Base-by-base conservation (phyloP, 1,140 invertebrate species). In the Drosophila bocki region DNA sequence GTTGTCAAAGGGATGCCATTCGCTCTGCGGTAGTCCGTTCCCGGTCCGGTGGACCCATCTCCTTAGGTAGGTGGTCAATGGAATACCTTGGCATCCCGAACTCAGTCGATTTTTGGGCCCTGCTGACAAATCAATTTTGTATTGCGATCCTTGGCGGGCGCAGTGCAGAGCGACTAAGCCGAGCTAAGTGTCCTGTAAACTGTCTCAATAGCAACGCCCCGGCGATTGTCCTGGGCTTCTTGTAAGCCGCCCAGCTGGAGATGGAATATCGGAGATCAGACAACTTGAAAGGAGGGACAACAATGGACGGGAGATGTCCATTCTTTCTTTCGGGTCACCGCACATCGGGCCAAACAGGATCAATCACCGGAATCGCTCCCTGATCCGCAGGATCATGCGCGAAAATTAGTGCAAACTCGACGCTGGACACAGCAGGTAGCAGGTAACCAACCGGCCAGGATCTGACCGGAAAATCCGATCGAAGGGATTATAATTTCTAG, bases 391-490 rank as follows among this genome's bases (percentile, higher is more conserved):
- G 85, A 84, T 90, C 81, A 75, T 76, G 75, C 75, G 81, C 85
- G 65, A 84, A 91, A 91, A 84, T 75, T 79, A 77, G 84, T 91
- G 84, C 88, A 91, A 85, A 80, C 75, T 75, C 76, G 39, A 37
- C 5, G 17, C 17, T 9, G 19, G 19, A 5, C 26, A 5, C 48
- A 48, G 33, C 70, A 65, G 56, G 67, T 56, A 64, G 51, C n/a
- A 22, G 54, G 29, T 17, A 59, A 29, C 35, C 13, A 45, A 33
- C 22, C 32, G 22, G 78, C 59, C 60, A 53, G 67, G 29, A 44
- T 63, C 80, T 91, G 84, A 91, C 84, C 81, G 88, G 88, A 91
- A 91, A 91, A 88, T 91, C 88, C 82, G 88, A 88, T 91, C 70
- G 81, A 88, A 85, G 76, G 84, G 81, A 91, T 91, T 85, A 91